These are phyloP conservation scores for Dipus sagitta DNA, from an alignment of 2,797 vertebrate species.

Conservation along the genomic window DNA sequence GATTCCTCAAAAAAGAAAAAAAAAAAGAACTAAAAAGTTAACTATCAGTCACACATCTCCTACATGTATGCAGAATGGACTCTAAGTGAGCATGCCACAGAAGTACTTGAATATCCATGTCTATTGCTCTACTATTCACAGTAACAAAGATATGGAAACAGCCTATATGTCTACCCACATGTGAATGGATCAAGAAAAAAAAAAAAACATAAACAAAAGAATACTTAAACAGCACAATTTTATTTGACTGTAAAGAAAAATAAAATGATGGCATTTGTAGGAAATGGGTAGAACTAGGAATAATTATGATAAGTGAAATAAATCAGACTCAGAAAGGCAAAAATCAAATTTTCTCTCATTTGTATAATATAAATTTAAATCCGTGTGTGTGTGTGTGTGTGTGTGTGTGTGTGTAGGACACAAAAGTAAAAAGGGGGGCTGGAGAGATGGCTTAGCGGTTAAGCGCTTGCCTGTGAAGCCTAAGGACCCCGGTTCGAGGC, in stretches of 20 bases:
- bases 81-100: not conserved
- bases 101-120: not conserved
- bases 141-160: not conserved
- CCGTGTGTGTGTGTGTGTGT: too few species aligned
- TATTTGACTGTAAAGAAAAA: not conserved
- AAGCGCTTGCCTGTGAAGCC: too few species aligned
- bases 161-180: not conserved
- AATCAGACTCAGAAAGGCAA: not conserved
- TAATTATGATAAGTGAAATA: not conserved
- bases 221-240: not conserved
- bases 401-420: too few species aligned
- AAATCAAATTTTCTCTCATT: not conserved
- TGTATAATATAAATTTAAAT: not conserved
- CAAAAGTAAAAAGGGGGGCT: not conserved
- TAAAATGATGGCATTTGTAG: not conserved
- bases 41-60: not conserved
- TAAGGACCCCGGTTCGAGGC: too few species aligned
- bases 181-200: too few species aligned
- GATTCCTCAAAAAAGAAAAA: not conserved
- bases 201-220: too few species aligned
- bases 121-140: too few species aligned
- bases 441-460: too few species aligned
- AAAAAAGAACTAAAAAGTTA: not conserved
- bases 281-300: not conserved
- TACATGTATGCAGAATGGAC: too few species aligned